Percentiles rank a stretch among this genome's conserved stretches.
These are phyloP conservation scores for Rhopalosiphum nymphaeae DNA, from an alignment of 2,888 invertebrate species.

Conservation along the genomic window DNA sequence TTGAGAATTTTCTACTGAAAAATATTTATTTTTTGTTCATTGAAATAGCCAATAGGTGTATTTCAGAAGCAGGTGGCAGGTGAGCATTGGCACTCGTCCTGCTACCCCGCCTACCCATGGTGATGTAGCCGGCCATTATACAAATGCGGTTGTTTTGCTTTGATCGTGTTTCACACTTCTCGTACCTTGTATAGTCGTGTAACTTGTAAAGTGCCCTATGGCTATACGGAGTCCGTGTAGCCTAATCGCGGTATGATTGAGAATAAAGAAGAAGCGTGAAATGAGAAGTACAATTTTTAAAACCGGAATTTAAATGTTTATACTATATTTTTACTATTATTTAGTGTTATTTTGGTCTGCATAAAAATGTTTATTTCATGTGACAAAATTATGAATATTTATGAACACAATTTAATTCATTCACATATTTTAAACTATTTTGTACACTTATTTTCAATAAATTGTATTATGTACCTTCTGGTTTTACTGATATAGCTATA, in stretches of 20 bases:
- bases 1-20: conserved; percentile 30
- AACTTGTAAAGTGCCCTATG: conserved; percentile 58
- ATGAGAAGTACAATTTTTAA: conserved; percentile 10
- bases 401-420: not conserved
- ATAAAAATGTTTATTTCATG: not conserved
- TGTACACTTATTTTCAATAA: not conserved
- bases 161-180: conserved; percentile 65
- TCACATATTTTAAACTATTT: not conserved
- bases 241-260: conserved; percentile 42
- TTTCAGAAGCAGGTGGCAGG: conserved; percentile 27
- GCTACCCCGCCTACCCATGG: conserved; percentile 8
- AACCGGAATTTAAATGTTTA: conserved; percentile 41
- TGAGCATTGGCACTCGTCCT: conserved; percentile 2
- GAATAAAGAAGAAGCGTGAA: conserved; percentile 50
- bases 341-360: conserved; percentile 33
- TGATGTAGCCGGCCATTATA: conserved; percentile 43
- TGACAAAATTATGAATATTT: conserved; percentile 33
- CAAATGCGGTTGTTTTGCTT: conserved; percentile 59
- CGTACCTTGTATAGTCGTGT: conserved; percentile 21
- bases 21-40: not conserved
- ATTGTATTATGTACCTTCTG: not conserved
- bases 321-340: conserved; percentile 2
- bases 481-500: not conserved
- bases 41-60: not conserved
- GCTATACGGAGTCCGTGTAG: conserved; percentile 12